These are phyloP conservation scores for Lepidocolaptes lacrymiger DNA, from an alignment of 2,797 vertebrate genomes.

Conservation along the genomic window DNA sequence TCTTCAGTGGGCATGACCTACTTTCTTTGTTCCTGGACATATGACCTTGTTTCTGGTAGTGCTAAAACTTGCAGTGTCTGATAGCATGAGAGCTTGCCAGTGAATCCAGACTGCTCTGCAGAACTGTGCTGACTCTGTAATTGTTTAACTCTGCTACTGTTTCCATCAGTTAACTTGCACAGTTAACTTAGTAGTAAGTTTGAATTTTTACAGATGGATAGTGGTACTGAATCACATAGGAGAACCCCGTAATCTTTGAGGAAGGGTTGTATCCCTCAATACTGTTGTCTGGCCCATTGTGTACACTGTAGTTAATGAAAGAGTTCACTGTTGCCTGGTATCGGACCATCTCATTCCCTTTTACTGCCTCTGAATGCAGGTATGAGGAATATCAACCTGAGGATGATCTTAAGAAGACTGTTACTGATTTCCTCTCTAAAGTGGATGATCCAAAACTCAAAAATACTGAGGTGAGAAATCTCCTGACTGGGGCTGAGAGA, in stretches of 20 bases:
- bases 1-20: neutral
- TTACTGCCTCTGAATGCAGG: constrained; percentile 74
- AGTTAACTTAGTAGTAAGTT: neutral
- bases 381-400: constrained; percentile 91
- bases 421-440: constrained; percentile 92
- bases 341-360: neutral
- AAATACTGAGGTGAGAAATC: constrained; percentile 89
- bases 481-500: neutral
- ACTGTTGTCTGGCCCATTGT: neutral
- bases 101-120: neutral
- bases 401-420: constrained; percentile 89
- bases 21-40: constrained; percentile 18
- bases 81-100: neutral
- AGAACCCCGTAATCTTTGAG: neutral
- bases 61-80: neutral
- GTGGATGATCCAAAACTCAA: constrained; percentile 94
- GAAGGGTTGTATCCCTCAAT: neutral
- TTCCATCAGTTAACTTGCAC: neutral
- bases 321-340: neutral
- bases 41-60: constrained; percentile 1
- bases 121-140: neutral
- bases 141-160: neutral
- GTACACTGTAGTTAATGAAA: neutral
- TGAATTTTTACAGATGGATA: neutral
- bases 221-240: neutral